A percentile compares a stretch with the other conserved stretches of the same genome.
Evolutionary conservation across 2,888 invertebrate species (phyloP).

Genomic region (Sabatieria punctata): DNA sequence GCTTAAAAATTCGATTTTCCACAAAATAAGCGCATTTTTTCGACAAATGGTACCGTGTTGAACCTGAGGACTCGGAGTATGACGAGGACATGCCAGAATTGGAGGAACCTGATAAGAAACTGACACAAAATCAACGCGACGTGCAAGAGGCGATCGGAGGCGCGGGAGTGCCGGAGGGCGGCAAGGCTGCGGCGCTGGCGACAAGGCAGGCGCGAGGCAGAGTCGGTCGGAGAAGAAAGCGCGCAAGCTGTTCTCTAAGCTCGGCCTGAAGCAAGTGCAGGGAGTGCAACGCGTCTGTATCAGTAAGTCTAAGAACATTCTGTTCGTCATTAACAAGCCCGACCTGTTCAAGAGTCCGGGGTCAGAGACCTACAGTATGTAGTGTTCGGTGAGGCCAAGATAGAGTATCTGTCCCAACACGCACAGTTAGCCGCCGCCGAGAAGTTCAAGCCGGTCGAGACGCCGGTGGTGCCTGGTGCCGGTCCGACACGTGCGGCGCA

Average conservation of each 20-base stretch:
- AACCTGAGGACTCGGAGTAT: no score
- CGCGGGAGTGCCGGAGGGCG: no score
- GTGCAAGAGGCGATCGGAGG: no score
- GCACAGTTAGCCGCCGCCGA: constrained; percentile 82
- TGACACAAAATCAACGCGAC: no score
- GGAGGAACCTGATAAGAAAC: no score
- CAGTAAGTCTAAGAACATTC: constrained; percentile 93
- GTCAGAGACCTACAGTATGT: constrained; percentile 99
- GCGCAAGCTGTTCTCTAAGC: constrained; percentile 91
- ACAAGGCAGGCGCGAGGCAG: constrained; percentile 53
- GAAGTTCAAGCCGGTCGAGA: constrained; percentile 79
- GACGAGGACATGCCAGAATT: no score
- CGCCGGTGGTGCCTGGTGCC: constrained; percentile 1
- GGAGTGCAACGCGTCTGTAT: constrained; percentile 94
- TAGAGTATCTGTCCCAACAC: constrained; percentile 96
- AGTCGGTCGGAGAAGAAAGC: constrained; percentile 97
- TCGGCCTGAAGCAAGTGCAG: constrained; percentile 80
- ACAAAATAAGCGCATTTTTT: no score
- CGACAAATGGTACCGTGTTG: no score
- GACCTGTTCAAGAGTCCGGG: constrained; percentile 96
- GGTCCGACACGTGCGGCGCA: constrained; percentile 3
- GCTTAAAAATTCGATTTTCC: no score
- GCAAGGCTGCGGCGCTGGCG: no score
- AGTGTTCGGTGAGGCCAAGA: constrained; percentile 96
- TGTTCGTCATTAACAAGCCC: constrained; percentile 96